Evolutionary conservation across 2,888 invertebrate species (phyloP).

Genomic region (Odontothrips loti): DNA sequence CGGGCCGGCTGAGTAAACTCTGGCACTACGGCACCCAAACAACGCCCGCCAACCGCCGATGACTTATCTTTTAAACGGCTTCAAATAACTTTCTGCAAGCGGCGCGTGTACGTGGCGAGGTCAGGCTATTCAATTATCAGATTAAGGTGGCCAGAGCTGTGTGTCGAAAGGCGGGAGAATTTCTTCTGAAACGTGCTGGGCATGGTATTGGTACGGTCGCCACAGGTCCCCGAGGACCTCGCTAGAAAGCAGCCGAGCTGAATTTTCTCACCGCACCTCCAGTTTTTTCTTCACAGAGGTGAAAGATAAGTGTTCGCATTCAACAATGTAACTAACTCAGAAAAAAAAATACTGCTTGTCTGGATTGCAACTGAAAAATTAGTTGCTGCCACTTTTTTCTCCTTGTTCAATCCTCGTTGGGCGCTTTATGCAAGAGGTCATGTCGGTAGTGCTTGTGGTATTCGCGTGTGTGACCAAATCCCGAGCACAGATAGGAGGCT

Average conservation of each 20-base stretch:
- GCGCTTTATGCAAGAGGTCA: too few species aligned
- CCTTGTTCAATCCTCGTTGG: too few species aligned
- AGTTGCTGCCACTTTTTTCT: too few species aligned
- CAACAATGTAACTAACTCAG: too few species aligned
- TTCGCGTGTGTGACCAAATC: too few species aligned
- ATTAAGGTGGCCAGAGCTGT: background rate
- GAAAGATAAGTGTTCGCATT: too few species aligned
- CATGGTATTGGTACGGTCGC: background rate
- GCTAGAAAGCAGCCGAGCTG: background rate
- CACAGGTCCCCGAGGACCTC: background rate
- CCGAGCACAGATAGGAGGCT: too few species aligned
- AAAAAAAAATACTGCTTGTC: too few species aligned
- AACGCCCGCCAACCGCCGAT: background rate
- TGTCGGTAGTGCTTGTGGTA: too few species aligned
- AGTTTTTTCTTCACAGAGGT: too few species aligned
- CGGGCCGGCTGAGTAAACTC: background rate
- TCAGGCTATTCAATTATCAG: background rate
- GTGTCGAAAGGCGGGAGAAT: background rate
- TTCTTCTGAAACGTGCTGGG: background rate
- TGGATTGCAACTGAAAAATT: too few species aligned
- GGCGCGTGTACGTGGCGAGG: background rate
- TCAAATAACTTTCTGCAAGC: background rate
- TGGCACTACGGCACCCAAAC: background rate
- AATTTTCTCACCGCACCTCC: too few species aligned
- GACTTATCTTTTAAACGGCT: background rate